A percentile compares a stretch with the other conserved stretches of the same genome.
phyloP scores from a whole-genome alignment of 2,888 invertebrate species.

The Muscina levida region DNA sequence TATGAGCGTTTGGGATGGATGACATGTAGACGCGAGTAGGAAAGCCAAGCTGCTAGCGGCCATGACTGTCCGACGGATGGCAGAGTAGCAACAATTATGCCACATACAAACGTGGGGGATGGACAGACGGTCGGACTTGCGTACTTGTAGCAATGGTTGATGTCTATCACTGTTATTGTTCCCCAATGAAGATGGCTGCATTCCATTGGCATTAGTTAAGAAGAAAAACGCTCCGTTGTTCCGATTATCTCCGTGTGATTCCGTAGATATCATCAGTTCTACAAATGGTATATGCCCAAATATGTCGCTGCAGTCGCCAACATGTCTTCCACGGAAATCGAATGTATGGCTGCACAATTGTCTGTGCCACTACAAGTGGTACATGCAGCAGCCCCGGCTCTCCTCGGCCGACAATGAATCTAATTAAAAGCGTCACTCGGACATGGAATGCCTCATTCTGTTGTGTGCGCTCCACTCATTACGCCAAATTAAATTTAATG shows the following conservation, averaged over 20 bases:
- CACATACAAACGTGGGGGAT: background rate
- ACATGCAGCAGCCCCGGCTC: slow-evolving; percentile 26
- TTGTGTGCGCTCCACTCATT: slow-evolving; percentile 41
- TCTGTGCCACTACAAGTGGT: slow-evolving; percentile 1
- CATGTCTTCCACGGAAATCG: slow-evolving; percentile 49
- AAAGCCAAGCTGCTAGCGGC: too few relatives aligned
- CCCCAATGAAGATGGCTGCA: slow-evolving; percentile 50
- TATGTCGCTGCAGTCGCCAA: slow-evolving; percentile 49
- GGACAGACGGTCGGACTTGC: background rate
- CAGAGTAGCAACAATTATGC: slow-evolving; percentile 25
- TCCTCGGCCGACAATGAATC: slow-evolving; percentile 45
- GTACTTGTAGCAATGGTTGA: slow-evolving; percentile 36
- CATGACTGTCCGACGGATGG: background rate
- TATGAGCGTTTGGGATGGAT: slow-evolving; percentile 39
- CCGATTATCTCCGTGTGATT: slow-evolving; percentile 53
- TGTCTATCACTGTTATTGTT: slow-evolving; percentile 55
- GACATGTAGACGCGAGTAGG: slow-evolving; percentile 17
- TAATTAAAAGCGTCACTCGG: slow-evolving; percentile 51
- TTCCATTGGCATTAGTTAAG: slow-evolving; percentile 49
- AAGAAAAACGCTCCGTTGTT: slow-evolving; percentile 52
- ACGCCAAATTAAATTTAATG: slow-evolving; percentile 43
- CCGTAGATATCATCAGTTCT: slow-evolving; percentile 53
- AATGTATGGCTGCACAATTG: slow-evolving; percentile 1
- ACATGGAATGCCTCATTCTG: slow-evolving; percentile 34
- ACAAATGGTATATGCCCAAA: slow-evolving; percentile 49